Evolutionary conservation across 2,888 invertebrate genomes (phyloP).

Genomic region (Pammene aurita): DNA sequence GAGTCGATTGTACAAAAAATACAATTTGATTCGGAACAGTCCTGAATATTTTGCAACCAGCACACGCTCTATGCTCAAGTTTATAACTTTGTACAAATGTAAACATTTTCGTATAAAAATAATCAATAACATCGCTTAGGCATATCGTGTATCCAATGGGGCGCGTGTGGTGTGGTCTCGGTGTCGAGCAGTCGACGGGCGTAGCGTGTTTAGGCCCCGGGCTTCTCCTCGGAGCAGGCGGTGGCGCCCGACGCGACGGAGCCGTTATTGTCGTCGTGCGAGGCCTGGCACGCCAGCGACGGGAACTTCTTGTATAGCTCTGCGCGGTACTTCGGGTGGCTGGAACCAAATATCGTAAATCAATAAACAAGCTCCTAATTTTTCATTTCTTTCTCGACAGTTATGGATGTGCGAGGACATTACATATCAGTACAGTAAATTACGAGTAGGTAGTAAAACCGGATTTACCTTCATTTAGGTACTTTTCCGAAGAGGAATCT

Average conservation of each 20-base stretch:
- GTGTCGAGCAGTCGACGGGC: conserved; percentile 27
- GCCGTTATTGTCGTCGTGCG: conserved; percentile 82
- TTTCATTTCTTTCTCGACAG: no score
- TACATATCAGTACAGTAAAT: no score
- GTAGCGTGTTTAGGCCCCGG: conserved; percentile 79
- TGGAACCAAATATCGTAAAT: conserved; percentile 58
- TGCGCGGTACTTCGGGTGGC: conserved; percentile 91
- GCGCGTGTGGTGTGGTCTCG: conserved; percentile 47
- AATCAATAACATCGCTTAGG: conserved; percentile 75
- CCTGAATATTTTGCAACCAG: conserved; percentile 72
- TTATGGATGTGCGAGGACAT: no score
- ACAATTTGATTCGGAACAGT: conserved; percentile 42
- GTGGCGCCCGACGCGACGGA: conserved; percentile 88
- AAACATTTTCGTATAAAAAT: conserved; percentile 77
- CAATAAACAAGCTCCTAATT: neutral
- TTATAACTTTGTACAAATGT: conserved; percentile 77
- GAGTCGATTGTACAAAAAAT: conserved; percentile 46
- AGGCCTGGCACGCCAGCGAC: conserved; percentile 86
- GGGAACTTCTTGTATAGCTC: conserved; percentile 91
- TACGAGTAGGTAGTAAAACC: no score
- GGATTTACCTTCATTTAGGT: no score
- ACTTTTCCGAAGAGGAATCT: no score
- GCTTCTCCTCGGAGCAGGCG: conserved; percentile 86
- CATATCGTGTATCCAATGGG: conserved; percentile 64
- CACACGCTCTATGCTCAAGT: conserved; percentile 74